Base-by-base conservation (phyloP, 2,888 invertebrate genomes). In the Acrobasis suavella region DNA sequence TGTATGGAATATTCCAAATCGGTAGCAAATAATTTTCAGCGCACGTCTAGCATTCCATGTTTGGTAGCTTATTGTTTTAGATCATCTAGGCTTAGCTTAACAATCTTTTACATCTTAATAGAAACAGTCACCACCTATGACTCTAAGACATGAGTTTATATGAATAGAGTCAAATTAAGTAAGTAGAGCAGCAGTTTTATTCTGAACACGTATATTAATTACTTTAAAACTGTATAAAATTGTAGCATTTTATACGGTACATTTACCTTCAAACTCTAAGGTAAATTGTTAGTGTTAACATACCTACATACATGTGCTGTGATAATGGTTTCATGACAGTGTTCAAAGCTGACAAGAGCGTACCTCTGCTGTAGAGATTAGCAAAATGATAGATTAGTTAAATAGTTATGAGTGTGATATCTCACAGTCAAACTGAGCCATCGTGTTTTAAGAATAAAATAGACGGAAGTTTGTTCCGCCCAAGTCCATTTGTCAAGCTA, bases 401-500 rank as follows among this genome's bases (percentile, higher is more conserved):
- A 6, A 12, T 46, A 14, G 12, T n/a, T 14, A 63, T 60, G 62
- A 66, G 42, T 52, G 8, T 50, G 49, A 55, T 15, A 62, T 55
- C 38, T 58, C 42, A 62, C 15, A 46, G 16, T 42, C 46, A 60
- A 15, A 59, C 67, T 56, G 66, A 67, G 64, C 54, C 22, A 50
- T 72, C 75, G 75, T 76, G 73, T 64, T 69, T 65, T 62, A 68
- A 62, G 65, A 62, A 72, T 72, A 64, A 73, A 72, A 62, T 66
- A 73, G 78, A 65, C 78, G 82, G 81, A 79, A 80, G 78, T 72
- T 74, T 69, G 69, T 72, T 75, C 71, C 73, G 63, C 61, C 63
- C 60, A 58, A 68, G 64, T 72, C 65, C 70, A 80, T 77, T 76
- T 75, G 75, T 72, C 71, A 73, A 72, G 67, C 71, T 70, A 74